Evolutionary conservation across 2,113 vertebrate species (phyloP).

Genomic region (Callaeas wilsoni): DNA sequence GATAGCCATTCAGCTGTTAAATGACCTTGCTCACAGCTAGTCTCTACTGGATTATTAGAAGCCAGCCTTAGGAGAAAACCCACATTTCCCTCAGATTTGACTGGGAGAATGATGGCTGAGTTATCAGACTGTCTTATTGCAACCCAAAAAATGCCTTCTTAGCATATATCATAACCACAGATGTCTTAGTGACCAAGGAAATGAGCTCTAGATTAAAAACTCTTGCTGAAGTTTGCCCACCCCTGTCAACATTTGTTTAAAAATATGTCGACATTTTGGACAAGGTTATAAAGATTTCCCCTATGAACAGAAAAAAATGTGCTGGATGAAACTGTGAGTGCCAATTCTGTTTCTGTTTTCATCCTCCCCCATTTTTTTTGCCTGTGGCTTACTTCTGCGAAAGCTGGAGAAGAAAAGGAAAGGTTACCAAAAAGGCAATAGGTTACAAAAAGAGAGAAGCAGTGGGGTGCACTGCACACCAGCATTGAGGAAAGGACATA

Average conservation of each 20-base stretch:
- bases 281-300: slow-evolving; percentile 39
- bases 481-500: neutral
- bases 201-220: neutral
- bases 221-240: slow-evolving; percentile 15
- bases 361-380: neutral
- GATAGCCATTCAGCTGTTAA: neutral
- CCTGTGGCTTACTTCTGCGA: neutral
- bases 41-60: neutral
- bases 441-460: neutral
- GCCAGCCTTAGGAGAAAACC: neutral
- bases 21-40: slow-evolving; percentile 49
- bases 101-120: neutral
- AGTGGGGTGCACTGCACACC: neutral
- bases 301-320: neutral
- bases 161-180: neutral
- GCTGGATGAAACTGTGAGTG: neutral
- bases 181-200: neutral
- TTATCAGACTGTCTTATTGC: neutral
- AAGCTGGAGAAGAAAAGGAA: neutral
- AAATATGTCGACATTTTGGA: slow-evolving; percentile 34
- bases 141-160: slow-evolving; percentile 8
- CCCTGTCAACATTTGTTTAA: slow-evolving; percentile 46
- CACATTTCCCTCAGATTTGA: neutral
- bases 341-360: slow-evolving; percentile 12
- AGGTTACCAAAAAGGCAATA: neutral